Evolutionary conservation across 2,888 invertebrate genomes (phyloP).

Genomic region (Drosophila monieri): DNA sequence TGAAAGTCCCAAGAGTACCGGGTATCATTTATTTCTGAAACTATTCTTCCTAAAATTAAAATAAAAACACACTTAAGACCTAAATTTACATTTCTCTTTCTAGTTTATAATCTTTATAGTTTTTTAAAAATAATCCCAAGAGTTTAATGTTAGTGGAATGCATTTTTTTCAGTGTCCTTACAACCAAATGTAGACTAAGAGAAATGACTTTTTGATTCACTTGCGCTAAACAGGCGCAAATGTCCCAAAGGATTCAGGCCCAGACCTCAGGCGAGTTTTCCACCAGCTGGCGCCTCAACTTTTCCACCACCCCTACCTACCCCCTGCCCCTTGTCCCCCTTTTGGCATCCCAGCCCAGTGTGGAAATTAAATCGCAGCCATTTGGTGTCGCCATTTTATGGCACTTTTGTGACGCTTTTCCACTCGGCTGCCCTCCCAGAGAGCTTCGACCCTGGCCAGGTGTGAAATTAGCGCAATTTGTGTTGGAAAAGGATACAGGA

Average conservation of each 20-base stretch:
- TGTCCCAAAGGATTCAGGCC: slow-evolving; percentile 61
- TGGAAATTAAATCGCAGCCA: slow-evolving; percentile 62
- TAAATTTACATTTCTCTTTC: no score
- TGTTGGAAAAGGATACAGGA: slow-evolving; percentile 10
- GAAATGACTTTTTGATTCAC: slow-evolving; percentile 78
- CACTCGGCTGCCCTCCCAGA: slow-evolving; percentile 36
- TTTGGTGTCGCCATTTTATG: slow-evolving; percentile 66
- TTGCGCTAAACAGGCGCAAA: slow-evolving; percentile 52
- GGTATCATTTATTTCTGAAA: no score
- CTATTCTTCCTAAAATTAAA: no score
- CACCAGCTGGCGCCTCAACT: slow-evolving; percentile 43
- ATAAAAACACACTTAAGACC: no score
- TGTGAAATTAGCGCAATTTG: slow-evolving; percentile 69
- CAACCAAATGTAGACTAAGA: slow-evolving; percentile 18
- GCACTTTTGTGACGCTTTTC: slow-evolving; percentile 58
- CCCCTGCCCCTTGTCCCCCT: neutral
- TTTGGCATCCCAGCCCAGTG: slow-evolving; percentile 1
- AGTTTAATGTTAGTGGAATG: neutral
- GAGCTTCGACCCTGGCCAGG: slow-evolving; percentile 44
- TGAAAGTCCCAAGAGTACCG: no score
- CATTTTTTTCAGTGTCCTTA: slow-evolving; percentile 3
- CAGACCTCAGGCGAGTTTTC: slow-evolving; percentile 25
- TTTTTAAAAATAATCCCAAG: no score
- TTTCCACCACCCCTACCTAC: slow-evolving; percentile 3
- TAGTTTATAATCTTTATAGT: no score